Evolutionary conservation across 2,888 invertebrate species (phyloP).

Genomic region (Leptogaster cylindrica): DNA sequence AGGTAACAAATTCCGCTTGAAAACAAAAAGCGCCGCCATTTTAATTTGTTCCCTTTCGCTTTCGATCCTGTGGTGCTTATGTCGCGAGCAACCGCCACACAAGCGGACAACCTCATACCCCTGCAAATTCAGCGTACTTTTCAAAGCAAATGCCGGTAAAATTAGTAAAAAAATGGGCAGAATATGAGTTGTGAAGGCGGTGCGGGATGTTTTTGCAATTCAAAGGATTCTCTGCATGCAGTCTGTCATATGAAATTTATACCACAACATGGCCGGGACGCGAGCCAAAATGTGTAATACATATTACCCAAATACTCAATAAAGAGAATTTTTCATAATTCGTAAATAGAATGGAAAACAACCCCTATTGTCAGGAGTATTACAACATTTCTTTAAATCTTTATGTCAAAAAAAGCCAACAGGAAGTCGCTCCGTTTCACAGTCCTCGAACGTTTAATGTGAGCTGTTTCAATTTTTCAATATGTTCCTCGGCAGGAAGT

Average conservation of each 20-base stretch:
- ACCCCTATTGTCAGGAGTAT: too few relatives aligned
- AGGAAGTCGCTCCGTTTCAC: too few relatives aligned
- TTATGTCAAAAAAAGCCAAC: too few relatives aligned
- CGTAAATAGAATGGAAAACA: too few relatives aligned
- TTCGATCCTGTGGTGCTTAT: too few relatives aligned
- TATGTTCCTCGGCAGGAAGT: too few relatives aligned
- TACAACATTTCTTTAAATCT: too few relatives aligned
- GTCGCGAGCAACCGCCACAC: not conserved
- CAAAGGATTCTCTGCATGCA: slow-evolving; percentile 23
- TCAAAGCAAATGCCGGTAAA: slow-evolving; percentile 25
- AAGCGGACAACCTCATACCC: not conserved
- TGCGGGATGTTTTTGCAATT: slow-evolving; percentile 18
- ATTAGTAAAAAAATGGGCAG: slow-evolving; percentile 22
- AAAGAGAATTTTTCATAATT: too few relatives aligned
- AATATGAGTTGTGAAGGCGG: slow-evolving; percentile 23
- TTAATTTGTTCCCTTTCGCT: slow-evolving; percentile 9
- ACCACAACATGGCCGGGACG: slow-evolving; percentile 11
- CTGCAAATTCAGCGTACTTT: not conserved
- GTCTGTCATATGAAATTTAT: slow-evolving; percentile 18
- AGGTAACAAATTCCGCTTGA: slow-evolving; percentile 30
- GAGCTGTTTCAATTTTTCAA: too few relatives aligned
- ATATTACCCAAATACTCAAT: too few relatives aligned
- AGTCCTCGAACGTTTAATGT: too few relatives aligned
- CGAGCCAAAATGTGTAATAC: too few relatives aligned
- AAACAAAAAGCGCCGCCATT: slow-evolving; percentile 20